These are phyloP conservation scores for Protodeltote pygarga DNA, from an alignment of 2,888 invertebrate genomes.

Conservation along the genomic window DNA sequence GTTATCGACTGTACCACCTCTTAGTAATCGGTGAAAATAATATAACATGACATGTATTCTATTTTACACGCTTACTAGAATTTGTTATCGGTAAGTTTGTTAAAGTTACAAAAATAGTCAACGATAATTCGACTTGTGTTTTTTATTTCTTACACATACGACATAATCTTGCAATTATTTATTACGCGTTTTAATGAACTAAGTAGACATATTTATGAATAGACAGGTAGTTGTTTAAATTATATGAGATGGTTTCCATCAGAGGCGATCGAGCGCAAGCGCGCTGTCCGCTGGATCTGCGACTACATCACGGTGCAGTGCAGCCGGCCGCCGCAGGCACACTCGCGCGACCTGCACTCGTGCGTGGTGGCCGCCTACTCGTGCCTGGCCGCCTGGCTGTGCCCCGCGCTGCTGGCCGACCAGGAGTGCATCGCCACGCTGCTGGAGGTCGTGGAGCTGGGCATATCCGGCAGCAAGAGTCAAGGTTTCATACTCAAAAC, in stretches of 20 bases:
- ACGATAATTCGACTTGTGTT: too few species aligned
- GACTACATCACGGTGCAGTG: constrained; percentile 99
- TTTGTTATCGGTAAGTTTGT: constrained; percentile 77
- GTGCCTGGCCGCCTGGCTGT: constrained; percentile 96
- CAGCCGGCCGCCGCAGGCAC: constrained; percentile 96
- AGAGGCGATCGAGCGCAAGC: constrained; percentile 96
- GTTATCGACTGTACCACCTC: too few species aligned
- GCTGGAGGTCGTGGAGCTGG: constrained; percentile 98
- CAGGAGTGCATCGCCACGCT: constrained; percentile 97
- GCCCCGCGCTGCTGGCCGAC: constrained; percentile 96
- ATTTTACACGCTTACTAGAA: constrained; percentile 73
- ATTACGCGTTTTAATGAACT: too few species aligned
- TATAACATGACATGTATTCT: constrained; percentile 13
- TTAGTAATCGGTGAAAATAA: too few species aligned
- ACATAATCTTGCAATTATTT: too few species aligned
- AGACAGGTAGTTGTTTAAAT: too few species aligned
- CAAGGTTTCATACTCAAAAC: too few species aligned
- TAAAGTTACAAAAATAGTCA: background rate
- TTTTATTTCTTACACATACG: too few species aligned
- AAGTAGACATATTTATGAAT: too few species aligned
- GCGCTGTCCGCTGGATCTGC: constrained; percentile 98
- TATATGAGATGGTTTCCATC: constrained; percentile 30
- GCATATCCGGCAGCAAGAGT: constrained; percentile 98
- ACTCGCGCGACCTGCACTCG: constrained; percentile 97
- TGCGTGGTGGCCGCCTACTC: constrained; percentile 97